phyloP scores from a whole-genome alignment of 2,888 invertebrate species.

The Hydropsyche betteni region DNA sequence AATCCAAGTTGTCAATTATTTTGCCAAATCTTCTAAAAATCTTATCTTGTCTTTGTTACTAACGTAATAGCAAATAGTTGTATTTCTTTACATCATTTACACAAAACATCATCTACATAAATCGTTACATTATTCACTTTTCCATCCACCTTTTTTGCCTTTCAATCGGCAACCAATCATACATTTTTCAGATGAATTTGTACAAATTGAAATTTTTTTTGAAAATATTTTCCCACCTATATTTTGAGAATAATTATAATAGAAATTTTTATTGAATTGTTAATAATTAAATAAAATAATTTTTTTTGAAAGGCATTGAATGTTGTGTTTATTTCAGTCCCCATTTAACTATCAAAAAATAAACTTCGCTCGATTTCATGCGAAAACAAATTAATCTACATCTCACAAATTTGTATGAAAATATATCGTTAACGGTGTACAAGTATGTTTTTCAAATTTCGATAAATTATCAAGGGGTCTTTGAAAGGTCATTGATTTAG shows the following conservation, averaged over 20 bases:
- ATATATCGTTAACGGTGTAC: not conserved
- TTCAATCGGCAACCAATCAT: not conserved
- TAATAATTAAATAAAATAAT: too few relatives aligned
- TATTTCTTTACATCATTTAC: not conserved
- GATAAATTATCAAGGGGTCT: slow-evolving; percentile 4
- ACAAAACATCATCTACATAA: not conserved
- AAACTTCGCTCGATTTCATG: too few relatives aligned
- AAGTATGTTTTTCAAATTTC: not conserved
- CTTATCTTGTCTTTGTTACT: slow-evolving; percentile 18
- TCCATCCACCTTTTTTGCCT: slow-evolving; percentile 3
- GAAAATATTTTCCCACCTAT: not conserved
- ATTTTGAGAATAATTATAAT: too few relatives aligned
- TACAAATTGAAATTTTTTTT: not conserved
- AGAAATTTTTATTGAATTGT: too few relatives aligned
- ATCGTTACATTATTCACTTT: not conserved
- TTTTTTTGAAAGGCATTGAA: not conserved
- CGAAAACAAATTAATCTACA: too few relatives aligned
- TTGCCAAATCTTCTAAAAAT: slow-evolving; percentile 12
- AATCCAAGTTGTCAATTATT: slow-evolving; percentile 20
- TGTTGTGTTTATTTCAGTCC: not conserved
- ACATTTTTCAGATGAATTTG: not conserved
- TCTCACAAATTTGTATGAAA: too few relatives aligned
- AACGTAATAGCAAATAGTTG: not conserved
- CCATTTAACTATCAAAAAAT: too few relatives aligned
- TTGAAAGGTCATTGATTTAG: not conserved